Percentiles rank a stretch among this genome's conserved stretches.
These are phyloP conservation scores for Drosophila truncata DNA, from an alignment of 1,140 invertebrate genomes.

Conservation along the genomic window DNA sequence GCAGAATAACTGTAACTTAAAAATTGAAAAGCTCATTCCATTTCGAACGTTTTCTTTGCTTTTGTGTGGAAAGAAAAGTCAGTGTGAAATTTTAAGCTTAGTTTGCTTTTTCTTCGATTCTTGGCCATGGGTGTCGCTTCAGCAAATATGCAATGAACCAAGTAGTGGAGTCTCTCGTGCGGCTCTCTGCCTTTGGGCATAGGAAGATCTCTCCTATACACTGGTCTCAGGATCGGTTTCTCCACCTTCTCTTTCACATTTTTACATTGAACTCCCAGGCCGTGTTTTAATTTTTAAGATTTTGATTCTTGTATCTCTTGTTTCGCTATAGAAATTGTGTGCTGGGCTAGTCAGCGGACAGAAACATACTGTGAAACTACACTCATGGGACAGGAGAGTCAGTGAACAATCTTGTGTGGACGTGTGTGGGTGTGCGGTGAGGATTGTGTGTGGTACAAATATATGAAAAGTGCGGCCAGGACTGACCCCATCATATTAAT, in stretches of 20 bases:
- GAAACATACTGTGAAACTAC: constrained; percentile 62
- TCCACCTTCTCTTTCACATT: constrained; percentile 1
- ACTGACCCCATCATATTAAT: constrained; percentile 38
- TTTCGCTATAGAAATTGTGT: constrained; percentile 71
- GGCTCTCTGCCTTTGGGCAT: neutral
- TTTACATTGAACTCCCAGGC: constrained; percentile 25
- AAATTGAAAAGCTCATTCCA: constrained; percentile 72
- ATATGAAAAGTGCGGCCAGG: constrained; percentile 36
- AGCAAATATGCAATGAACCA: constrained; percentile 1
- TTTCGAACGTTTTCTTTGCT: constrained; percentile 57
- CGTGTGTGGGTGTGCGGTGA: constrained; percentile 6
- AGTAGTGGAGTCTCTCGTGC: neutral
- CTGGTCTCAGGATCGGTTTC: neutral
- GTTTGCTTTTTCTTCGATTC: constrained; percentile 26
- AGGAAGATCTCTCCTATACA: neutral
- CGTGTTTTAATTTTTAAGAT: constrained; percentile 79
- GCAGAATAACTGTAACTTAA: constrained; percentile 85
- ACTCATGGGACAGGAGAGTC: constrained; percentile 31
- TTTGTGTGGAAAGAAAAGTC: constrained; percentile 55
- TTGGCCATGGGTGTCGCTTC: constrained; percentile 18
- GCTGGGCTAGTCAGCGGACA: constrained; percentile 73
- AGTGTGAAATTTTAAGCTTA: constrained; percentile 41
- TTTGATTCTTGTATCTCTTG: constrained; percentile 47
- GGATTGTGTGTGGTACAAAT: constrained; percentile 38
- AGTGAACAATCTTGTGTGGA: constrained; percentile 45